These are phyloP conservation scores for Dysidea cf. avara DNA, from an alignment of 37 sponge, comb jelly and placozoan genomes.

Conservation along the genomic window DNA sequence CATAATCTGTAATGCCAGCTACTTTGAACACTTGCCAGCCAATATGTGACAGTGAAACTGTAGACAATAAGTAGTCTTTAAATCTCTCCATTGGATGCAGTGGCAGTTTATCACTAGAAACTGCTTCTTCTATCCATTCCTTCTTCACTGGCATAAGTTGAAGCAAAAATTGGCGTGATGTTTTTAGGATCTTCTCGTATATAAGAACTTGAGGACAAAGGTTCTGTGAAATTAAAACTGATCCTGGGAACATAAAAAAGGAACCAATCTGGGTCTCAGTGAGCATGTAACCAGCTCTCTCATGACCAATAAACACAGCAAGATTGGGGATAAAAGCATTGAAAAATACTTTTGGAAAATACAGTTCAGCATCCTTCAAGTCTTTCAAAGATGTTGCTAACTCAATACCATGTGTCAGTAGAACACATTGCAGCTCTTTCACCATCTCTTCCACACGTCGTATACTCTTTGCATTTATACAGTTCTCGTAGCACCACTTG, in stretches of 20 bases:
- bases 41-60: slow-evolving; percentile 19
- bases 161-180: slow-evolving; percentile 60
- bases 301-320: slow-evolving; percentile 50
- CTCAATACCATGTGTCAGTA: neutral
- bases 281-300: slow-evolving; percentile 55
- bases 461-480: too few species aligned
- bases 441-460: slow-evolving; percentile 58
- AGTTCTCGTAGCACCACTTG: slow-evolving; percentile 73
- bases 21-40: slow-evolving; percentile 6
- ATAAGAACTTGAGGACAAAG: slow-evolving; percentile 34
- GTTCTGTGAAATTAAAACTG: slow-evolving; percentile 37
- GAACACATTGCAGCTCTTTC: slow-evolving; percentile 33
- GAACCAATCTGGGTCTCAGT: slow-evolving; percentile 11
- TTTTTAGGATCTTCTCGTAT: slow-evolving; percentile 66
- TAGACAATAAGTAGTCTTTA: slow-evolving; percentile 15
- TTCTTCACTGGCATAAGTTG: slow-evolving; percentile 60
- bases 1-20: too few species aligned
- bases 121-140: slow-evolving; percentile 71
- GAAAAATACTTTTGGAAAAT: slow-evolving; percentile 45
- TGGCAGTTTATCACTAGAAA: slow-evolving; percentile 17
- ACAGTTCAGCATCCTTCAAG: slow-evolving; percentile 25
- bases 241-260: slow-evolving; percentile 50
- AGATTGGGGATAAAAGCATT: slow-evolving; percentile 42
- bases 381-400: neutral
- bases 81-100: slow-evolving; percentile 25